These are phyloP conservation scores for Acanthochromis polyacanthus DNA, from an alignment of 2,113 vertebrate genomes.

Conservation along the genomic window DNA sequence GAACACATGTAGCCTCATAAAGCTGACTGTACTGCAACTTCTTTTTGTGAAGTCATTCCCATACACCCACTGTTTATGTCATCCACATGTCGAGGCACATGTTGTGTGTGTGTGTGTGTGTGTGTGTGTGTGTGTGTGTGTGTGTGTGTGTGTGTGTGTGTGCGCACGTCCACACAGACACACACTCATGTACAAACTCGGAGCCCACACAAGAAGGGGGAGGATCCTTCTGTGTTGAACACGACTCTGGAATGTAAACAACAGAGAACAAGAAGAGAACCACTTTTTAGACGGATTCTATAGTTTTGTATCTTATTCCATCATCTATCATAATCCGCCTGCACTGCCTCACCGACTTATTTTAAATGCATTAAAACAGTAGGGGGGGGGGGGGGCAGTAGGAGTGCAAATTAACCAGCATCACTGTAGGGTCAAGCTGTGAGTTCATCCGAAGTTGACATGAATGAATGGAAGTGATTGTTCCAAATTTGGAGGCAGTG, in stretches of 20 bases:
- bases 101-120: conserved; percentile 17
- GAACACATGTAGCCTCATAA: conserved; percentile 44
- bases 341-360: neutral
- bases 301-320: conserved; percentile 13
- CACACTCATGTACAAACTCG: conserved; percentile 14
- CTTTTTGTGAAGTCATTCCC: conserved; percentile 30
- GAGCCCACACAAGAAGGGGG: conserved; percentile 84
- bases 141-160: too few relatives aligned
- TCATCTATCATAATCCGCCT: neutral
- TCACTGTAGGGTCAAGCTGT: conserved; percentile 30
- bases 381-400: neutral
- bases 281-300: conserved; percentile 37
- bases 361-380: neutral
- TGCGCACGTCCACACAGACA: too few relatives aligned
- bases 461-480: conserved; percentile 55
- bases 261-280: conserved; percentile 53
- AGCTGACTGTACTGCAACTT: conserved; percentile 10
- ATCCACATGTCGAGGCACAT: conserved; percentile 75
- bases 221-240: conserved; percentile 76
- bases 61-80: conserved; percentile 69
- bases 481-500: conserved; percentile 31
- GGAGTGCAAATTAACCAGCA: conserved; percentile 22
- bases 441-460: conserved; percentile 48
- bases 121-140: conserved; percentile 1
- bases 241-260: conserved; percentile 85